Evolutionary conservation across 2,888 invertebrate genomes (phyloP), one percentile per base, ranked within the genome.

Genomic region (Synergus laeviventris): DNA sequence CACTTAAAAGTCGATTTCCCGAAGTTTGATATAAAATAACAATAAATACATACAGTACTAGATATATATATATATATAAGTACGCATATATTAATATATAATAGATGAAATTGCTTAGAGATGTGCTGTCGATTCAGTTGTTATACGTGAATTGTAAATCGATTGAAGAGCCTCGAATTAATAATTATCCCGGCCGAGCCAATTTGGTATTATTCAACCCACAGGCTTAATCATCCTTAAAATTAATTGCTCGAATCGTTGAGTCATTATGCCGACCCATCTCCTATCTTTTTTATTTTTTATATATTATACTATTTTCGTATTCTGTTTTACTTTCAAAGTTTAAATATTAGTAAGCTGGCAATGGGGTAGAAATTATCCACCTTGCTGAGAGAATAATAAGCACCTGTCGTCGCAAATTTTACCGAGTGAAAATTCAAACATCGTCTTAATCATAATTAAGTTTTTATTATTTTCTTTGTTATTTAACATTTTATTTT

Each of bases 11-110:
- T n/a, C 38, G 24, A 74, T 77, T 74, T 54, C 45, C 24, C 9
- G 36, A n/a, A 49, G 76, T 73, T 77, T 5, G 31, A 31, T 0
- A 31, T 77, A n/a, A n/a, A n/a, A n/a, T n/a, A n/a, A n/a, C n/a
- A n/a, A n/a, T n/a, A n/a, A n/a, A 73, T n/a, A 21, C 21, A 42
- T 21, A 77, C 56, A 66, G 60, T 74, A 21, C 39, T 8, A 54
- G 45, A 60, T 45, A n/a, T n/a, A n/a, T n/a, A n/a, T n/a, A n/a
- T n/a, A n/a, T n/a, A n/a, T n/a, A n/a, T n/a, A 45, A 66, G 21
- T 45, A 24, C 66, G 21, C 9, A 14, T 24, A 4, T 1, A 14
- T n/a, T n/a, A n/a, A n/a, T n/a, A 31, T 0, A 31, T 31, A 31
- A 31, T 31, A 4, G 5, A 24, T 24, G 42, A 11, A 1, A 42